Evolutionary conservation across 2,797 vertebrate genomes (phyloP).

Genomic region (Simalia tracyae): DNA sequence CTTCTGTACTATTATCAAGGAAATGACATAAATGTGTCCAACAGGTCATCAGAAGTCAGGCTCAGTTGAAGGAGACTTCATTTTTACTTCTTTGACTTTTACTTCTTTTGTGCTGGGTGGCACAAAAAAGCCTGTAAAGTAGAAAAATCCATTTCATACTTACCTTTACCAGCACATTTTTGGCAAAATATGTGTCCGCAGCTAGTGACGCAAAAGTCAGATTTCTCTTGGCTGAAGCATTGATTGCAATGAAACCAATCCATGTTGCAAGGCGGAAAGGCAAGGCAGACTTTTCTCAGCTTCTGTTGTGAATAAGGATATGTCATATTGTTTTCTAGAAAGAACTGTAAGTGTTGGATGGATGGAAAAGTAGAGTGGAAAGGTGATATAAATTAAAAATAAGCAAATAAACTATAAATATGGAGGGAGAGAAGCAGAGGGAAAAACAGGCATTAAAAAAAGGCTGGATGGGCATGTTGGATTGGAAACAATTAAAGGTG

Average conservation of each 20-base stretch:
- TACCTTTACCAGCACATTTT: slow-evolving; percentile 79
- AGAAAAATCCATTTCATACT: slow-evolving; percentile 5
- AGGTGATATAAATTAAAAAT: background rate
- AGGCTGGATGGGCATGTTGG: background rate
- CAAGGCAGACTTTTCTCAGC: background rate
- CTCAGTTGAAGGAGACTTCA: background rate
- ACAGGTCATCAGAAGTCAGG: background rate
- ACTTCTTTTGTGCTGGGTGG: background rate
- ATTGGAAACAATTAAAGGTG: background rate
- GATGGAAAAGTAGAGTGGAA: background rate
- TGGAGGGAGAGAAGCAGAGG: background rate
- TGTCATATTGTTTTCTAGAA: background rate
- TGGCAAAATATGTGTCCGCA: slow-evolving; percentile 88
- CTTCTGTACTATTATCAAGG: background rate
- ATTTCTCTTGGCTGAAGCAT: slow-evolving; percentile 77
- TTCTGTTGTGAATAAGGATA: background rate
- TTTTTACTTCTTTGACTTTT: background rate
- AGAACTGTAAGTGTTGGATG: background rate
- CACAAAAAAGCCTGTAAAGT: background rate
- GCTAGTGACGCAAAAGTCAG: slow-evolving; percentile 79
- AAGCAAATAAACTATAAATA: background rate
- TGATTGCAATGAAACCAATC: slow-evolving; percentile 91
- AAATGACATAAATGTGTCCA: background rate
- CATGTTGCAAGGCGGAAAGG: slow-evolving; percentile 65
- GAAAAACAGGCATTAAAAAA: background rate